Percentiles rank a stretch among this genome's conserved stretches.
Evolutionary conservation across 2,113 vertebrate species (phyloP).

Genomic region (Catharus minimus): DNA sequence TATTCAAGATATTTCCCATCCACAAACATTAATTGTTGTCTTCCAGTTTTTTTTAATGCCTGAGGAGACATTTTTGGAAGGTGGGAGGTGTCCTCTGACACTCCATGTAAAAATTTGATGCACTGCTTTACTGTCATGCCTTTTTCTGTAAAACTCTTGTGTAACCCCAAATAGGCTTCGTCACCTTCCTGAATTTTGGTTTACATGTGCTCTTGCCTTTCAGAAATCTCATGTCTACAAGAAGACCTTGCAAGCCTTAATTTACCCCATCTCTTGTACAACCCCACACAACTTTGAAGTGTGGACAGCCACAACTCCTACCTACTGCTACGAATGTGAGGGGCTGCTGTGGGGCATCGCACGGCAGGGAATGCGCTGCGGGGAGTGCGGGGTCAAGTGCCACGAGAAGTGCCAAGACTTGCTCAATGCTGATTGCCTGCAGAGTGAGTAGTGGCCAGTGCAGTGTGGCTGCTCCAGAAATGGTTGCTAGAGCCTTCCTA

Average conservation of each 20-base stretch:
- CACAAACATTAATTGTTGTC: neutral
- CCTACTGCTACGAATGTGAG: constrained; percentile 98
- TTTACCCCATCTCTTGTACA: constrained; percentile 98
- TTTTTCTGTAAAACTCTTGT: neutral
- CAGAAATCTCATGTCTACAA: constrained; percentile 98
- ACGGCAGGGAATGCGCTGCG: constrained; percentile 96
- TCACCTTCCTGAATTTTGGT: neutral
- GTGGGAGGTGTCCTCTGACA: neutral
- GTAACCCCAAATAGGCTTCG: neutral
- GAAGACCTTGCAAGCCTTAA: constrained; percentile 97
- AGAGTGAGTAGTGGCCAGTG: constrained; percentile 82
- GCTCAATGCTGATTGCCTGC: constrained; percentile 95
- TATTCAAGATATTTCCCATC: neutral
- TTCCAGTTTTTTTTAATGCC: neutral
- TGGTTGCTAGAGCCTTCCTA: neutral
- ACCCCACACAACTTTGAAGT: constrained; percentile 97
- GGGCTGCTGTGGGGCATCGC: constrained; percentile 97
- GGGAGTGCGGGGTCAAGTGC: constrained; percentile 95
- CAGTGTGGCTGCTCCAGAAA: neutral
- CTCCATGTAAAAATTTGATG: neutral
- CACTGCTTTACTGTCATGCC: neutral
- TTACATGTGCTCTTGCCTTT: constrained; percentile 31
- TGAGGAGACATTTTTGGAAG: neutral
- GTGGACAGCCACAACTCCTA: constrained; percentile 95
- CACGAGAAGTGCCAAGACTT: constrained; percentile 98